A percentile compares a stretch with the other conserved stretches of the same genome.
phyloP scores from a whole-genome alignment of 1,140 invertebrate species.

The Heliconius nattereri region DNA sequence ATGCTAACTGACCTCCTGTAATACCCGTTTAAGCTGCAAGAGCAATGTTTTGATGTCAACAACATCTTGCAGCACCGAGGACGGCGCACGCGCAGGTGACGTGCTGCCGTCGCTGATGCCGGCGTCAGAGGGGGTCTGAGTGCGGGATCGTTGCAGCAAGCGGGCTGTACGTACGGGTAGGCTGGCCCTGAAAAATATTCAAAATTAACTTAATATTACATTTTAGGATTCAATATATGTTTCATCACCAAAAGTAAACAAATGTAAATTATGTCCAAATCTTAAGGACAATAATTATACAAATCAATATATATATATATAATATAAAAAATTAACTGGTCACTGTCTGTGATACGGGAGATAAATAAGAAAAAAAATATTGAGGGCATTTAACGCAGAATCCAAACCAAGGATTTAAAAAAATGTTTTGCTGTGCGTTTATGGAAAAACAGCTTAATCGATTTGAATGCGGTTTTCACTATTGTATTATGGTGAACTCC shows the following conservation, averaged over 20 bases:
- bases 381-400: too few species aligned
- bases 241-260: too few species aligned
- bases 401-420: too few species aligned
- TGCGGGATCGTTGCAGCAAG: conserved; percentile 79
- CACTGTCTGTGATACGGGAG: too few species aligned
- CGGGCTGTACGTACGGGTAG: conserved; percentile 78
- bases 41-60: conserved; percentile 90
- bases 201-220: neutral
- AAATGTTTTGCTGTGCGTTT: too few species aligned
- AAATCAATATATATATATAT: neutral
- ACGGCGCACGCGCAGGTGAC: conserved; percentile 83
- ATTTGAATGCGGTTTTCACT: too few species aligned
- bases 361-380: too few species aligned
- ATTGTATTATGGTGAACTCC: too few species aligned
- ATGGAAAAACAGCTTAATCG: too few species aligned
- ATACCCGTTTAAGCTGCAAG: conserved; percentile 87
- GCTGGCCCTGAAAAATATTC: conserved; percentile 61
- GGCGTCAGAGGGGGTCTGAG: conserved; percentile 76
- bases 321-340: too few species aligned
- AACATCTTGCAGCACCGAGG: conserved; percentile 88
- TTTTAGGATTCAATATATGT: too few species aligned
- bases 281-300: neutral
- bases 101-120: conserved; percentile 64
- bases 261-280: too few species aligned
- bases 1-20: conserved; percentile 85